These are phyloP conservation scores for Pelochelys cantorii DNA, from an alignment of 2,797 vertebrate genomes.

Conservation along the genomic window DNA sequence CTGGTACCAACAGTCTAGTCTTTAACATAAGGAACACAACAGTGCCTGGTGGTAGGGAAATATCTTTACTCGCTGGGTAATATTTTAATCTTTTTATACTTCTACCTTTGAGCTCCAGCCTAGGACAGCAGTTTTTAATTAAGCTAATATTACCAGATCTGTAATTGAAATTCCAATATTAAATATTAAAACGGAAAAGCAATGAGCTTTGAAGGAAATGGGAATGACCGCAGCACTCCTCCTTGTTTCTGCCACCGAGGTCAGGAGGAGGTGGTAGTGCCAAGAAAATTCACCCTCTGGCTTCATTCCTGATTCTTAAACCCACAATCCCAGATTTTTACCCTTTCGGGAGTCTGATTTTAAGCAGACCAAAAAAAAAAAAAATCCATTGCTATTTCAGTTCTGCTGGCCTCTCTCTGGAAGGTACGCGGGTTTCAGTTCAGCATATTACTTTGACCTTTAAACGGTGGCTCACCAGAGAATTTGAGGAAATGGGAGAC, in stretches of 20 bases:
- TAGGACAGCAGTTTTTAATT: not conserved
- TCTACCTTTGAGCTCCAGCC: fast-evolving
- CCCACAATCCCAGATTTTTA: not conserved
- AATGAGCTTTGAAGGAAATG: conserved; percentile 55
- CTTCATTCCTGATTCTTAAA: not conserved
- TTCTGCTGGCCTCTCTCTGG: fast-evolving
- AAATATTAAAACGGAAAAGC: conserved; percentile 15
- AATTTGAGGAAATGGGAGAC: not conserved
- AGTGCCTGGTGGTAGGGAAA: fast-evolving
- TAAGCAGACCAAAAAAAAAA: not conserved
- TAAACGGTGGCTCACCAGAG: not conserved
- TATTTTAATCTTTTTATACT: not conserved
- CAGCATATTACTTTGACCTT: not conserved
- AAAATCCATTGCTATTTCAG: not conserved
- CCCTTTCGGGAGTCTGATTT: not conserved
- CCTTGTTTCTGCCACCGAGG: not conserved
- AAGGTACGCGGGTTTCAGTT: not conserved
- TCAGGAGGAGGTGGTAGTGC: not conserved
- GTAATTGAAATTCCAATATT: conserved; percentile 41
- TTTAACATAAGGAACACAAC: not conserved
- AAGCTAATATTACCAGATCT: not conserved
- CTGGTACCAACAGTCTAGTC: not conserved
- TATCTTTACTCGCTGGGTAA: fast-evolving
- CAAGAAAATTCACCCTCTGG: fast-evolving
- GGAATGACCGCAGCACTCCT: not conserved